Evolutionary conservation across 30 jellyfish, hydroid and myxozoan genomes (phyloP), one percentile per base, ranked within the genome.

Genomic region (Rhopilema esculentum): DNA sequence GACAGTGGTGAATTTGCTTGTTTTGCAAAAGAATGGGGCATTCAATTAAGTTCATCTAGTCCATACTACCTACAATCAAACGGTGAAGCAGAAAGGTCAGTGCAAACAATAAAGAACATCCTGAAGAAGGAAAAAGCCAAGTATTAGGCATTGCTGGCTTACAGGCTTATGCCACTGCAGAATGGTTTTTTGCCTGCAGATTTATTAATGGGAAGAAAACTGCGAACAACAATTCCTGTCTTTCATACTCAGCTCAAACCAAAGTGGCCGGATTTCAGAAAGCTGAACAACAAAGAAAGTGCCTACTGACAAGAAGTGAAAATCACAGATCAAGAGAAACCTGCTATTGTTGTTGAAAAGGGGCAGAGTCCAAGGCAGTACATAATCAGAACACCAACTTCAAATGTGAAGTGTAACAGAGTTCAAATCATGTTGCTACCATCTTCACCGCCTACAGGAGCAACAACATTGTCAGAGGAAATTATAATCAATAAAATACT

Each of bases 121-220:
- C 57, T 33, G 53, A 83, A 68, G 85, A 83, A 83, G 68, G 92
- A 31, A 29, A 67, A 33, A 80, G 83, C 30, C 72, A 66, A 80
- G 74, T 49, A 80, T 33, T 21, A 80, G 84, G 82, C 91, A 80
- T 66, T 80, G 82, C 83, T 49, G 25, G 91, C 67, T 40, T 80
- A 80, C 83, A 64, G 83, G 49, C 40, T 83, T 16, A 80, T 83
- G 31, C 91, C 91, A 33, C 91, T 80, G 20, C 91, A 80, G 61
- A 66, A 80, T 66, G 91, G 91, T 29, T 80, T 28, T 72, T 80
- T 83, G 27, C 84, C 83, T 65, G 91, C 91, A 29, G 92, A 83
- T 28, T 50, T 67, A n/a, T 52, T 67, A 69, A 83, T 83, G 92
- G 85, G 92, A 83, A 83, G 85, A 27, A 83, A 83, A 66, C 85